phyloP scores from a whole-genome alignment of 2,113 vertebrate genomes.

The Pedetes capensis region DNA sequence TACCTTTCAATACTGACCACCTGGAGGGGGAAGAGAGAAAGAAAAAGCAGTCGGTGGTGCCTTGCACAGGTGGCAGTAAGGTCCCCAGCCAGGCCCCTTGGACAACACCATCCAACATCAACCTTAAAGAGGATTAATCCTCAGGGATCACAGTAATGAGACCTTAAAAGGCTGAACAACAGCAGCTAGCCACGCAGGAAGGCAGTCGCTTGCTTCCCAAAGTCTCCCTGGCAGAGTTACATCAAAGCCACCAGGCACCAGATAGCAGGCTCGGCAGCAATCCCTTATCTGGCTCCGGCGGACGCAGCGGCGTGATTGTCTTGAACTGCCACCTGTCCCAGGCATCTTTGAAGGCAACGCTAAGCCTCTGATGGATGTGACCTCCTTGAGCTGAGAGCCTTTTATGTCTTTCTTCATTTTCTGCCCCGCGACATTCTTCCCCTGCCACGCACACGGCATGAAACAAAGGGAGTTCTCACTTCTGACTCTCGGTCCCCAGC shows the following conservation, averaged over 20 bases:
- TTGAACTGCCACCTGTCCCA: conserved; percentile 99
- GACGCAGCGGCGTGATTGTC: conserved; percentile 95
- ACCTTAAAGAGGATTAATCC: conserved; percentile 96
- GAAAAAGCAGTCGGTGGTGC: conserved; percentile 47
- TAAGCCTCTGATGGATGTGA: conserved; percentile 99
- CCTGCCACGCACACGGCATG: conserved; percentile 84
- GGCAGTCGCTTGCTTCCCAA: conserved; percentile 88
- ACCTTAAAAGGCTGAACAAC: conserved; percentile 90
- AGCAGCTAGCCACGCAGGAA: conserved; percentile 85
- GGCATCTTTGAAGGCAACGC: conserved; percentile 97
- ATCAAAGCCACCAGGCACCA: conserved; percentile 93
- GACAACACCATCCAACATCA: conserved; percentile 92
- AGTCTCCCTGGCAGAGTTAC: conserved; percentile 91
- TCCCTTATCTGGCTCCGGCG: conserved; percentile 95
- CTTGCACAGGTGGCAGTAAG: conserved; percentile 85
- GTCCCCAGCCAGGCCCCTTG: conserved; percentile 82
- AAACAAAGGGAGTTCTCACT: conserved; percentile 89
- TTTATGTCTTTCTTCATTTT: conserved; percentile 99
- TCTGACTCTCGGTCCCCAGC: conserved; percentile 87
- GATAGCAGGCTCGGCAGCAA: conserved; percentile 90
- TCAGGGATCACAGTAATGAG: conserved; percentile 92
- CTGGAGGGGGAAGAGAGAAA: neutral
- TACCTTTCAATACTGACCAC: conserved; percentile 60
- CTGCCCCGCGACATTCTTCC: conserved; percentile 92
- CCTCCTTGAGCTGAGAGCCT: conserved; percentile 97